Percentiles rank a stretch among this genome's conserved stretches.
These are phyloP conservation scores for Nephila pilipes DNA, from an alignment of 1,140 invertebrate species.

Conservation along the genomic window DNA sequence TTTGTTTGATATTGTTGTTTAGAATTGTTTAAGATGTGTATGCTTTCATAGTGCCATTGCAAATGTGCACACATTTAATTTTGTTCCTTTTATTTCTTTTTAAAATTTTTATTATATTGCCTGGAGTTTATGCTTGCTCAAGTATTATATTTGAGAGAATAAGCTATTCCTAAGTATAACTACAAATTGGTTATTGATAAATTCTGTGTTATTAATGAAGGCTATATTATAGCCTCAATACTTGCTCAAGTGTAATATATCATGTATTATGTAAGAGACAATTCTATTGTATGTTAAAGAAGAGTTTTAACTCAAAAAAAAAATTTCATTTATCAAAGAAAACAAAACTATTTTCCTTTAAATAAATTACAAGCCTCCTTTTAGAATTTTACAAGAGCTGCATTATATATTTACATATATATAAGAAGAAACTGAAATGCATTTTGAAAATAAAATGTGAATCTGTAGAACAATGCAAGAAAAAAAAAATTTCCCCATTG, in stretches of 20 bases:
- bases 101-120: neutral
- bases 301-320: neutral
- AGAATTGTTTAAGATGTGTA: neutral
- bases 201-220: neutral
- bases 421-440: neutral
- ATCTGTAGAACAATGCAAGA: neutral
- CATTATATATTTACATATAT: neutral
- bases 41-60: neutral
- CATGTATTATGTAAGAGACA: neutral
- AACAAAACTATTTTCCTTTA: neutral
- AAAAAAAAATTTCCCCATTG: neutral
- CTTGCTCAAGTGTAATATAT: conserved; percentile 54
- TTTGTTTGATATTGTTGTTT: neutral
- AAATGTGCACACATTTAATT: neutral
- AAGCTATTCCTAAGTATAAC: neutral
- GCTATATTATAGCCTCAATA: conserved; percentile 5
- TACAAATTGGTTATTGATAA: neutral
- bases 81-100: neutral
- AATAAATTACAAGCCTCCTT: neutral
- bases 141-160: neutral
- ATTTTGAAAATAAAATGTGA: neutral
- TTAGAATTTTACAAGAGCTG: neutral
- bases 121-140: too few relatives aligned
- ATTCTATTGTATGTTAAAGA: conserved; percentile 41
- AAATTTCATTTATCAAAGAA: neutral